These are phyloP conservation scores for Brienomyrus longianalis DNA, from an alignment of 2,113 vertebrate species.

Conservation along the genomic window DNA sequence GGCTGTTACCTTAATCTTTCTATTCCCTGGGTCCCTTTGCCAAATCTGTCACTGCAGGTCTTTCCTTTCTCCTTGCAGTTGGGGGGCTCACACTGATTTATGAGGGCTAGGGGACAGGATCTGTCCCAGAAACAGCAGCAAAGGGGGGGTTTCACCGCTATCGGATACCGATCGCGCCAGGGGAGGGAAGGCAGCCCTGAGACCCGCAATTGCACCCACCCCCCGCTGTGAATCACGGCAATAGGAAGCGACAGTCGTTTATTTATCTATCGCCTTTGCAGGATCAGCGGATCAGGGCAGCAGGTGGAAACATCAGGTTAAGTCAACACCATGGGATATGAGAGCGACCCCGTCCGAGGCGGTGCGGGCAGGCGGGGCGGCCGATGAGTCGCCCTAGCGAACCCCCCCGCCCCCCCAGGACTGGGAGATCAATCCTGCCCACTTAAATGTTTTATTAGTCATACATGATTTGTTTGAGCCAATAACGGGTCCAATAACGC, in stretches of 20 bases:
- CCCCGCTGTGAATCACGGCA: neutral
- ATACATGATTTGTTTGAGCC: neutral
- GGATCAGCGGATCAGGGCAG: neutral
- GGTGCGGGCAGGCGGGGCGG: neutral
- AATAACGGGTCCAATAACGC: neutral
- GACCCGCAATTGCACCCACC: neutral
- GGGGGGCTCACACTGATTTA: neutral
- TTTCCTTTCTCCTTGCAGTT: neutral
- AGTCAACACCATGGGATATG: neutral
- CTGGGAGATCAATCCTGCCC: neutral
- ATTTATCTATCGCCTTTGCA: neutral
- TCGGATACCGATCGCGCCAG: neutral
- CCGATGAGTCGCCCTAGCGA: neutral
- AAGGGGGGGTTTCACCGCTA: neutral
- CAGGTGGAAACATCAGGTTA: neutral
- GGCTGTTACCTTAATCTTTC: conserved; percentile 2
- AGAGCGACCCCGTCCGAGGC: neutral
- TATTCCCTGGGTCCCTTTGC: neutral
- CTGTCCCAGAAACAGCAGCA: conserved; percentile 7
- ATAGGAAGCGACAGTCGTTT: neutral
- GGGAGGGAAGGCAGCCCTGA: neutral
- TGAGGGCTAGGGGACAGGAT: conserved; percentile 4
- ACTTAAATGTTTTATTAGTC: conserved; percentile 14
- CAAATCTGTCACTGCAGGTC: neutral
- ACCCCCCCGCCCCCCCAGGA: neutral